Conservation (phyloP, 2,113 vertebrate genomes). For the Triplophysa rosa region DNA sequence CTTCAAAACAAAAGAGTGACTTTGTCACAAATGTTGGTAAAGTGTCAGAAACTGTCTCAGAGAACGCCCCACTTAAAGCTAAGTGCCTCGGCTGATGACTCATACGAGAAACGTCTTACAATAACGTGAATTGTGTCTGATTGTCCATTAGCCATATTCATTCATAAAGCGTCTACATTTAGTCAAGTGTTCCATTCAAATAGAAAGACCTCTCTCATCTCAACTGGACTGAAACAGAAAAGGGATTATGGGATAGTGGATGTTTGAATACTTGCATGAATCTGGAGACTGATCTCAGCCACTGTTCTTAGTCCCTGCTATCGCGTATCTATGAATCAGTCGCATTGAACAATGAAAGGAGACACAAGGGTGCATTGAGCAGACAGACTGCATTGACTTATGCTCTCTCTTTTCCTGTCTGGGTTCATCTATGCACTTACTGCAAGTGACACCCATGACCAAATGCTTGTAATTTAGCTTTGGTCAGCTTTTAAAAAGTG, state of each 20-base stretch:
- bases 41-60: constrained; percentile 3
- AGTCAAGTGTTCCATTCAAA: constrained; percentile 23
- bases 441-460: constrained; percentile 17
- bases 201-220: constrained; percentile 8
- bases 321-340: constrained; percentile 28
- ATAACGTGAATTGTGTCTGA: constrained; percentile 21
- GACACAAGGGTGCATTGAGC: constrained; percentile 33
- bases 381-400: constrained; percentile 48
- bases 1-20: not conserved
- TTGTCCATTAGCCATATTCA: constrained; percentile 13
- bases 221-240: constrained; percentile 23
- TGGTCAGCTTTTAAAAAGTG: constrained; percentile 2
- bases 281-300: not conserved
- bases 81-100: constrained; percentile 8
- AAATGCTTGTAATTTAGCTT: not conserved
- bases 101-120: constrained; percentile 13
- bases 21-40: constrained; percentile 3
- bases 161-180: constrained; percentile 20
- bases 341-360: constrained; percentile 18
- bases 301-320: not conserved
- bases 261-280: constrained; percentile 9
- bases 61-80: not conserved
- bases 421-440: constrained; percentile 35
- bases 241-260: constrained; percentile 14
- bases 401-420: constrained; percentile 2